These are phyloP conservation scores for Rhinichthys osculus DNA, from an alignment of 2,797 vertebrate species.

Conservation along the genomic window DNA sequence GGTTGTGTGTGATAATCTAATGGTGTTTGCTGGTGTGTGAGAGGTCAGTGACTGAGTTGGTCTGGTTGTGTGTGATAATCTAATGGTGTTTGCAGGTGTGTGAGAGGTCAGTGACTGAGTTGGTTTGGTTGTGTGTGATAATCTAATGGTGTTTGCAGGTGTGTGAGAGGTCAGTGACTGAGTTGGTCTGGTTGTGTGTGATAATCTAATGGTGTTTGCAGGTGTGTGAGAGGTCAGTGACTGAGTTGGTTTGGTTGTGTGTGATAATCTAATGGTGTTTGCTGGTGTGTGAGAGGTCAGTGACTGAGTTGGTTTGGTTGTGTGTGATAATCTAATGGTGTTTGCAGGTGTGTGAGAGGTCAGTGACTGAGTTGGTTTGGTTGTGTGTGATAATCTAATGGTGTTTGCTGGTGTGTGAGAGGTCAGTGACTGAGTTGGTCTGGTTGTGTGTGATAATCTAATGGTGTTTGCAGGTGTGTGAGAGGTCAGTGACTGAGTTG, in stretches of 20 bases:
- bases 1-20: too few relatives aligned
- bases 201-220: background rate
- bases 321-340: background rate
- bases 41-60: too few relatives aligned
- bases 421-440: too few relatives aligned
- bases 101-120: too few relatives aligned
- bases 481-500: too few relatives aligned
- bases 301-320: too few relatives aligned
- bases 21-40: background rate
- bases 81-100: background rate
- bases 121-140: too few relatives aligned
- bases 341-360: background rate
- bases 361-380: too few relatives aligned
- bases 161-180: background rate
- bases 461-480: background rate
- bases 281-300: background rate
- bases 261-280: background rate
- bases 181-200: too few relatives aligned
- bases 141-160: background rate
- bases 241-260: too few relatives aligned
- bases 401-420: background rate
- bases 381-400: background rate
- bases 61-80: too few relatives aligned
- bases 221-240: background rate
- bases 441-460: too few relatives aligned